Conservation (phyloP, 2,888 invertebrate species). For the Cheilosia urbana region DNA sequence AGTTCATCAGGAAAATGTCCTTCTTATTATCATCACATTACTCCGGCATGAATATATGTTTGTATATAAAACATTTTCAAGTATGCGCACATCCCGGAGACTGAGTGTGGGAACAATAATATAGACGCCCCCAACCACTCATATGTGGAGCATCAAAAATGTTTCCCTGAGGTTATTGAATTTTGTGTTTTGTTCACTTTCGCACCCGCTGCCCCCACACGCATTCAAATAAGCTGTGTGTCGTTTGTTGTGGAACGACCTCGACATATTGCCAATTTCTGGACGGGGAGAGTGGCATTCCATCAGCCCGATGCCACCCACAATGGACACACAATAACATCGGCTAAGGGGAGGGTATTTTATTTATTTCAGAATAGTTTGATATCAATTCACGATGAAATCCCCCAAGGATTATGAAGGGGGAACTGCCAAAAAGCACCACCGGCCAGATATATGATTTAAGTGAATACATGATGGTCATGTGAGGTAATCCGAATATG, state of each 20-base stretch:
- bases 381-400: conserved; percentile 12
- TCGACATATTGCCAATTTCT: conserved; percentile 62
- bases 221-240: neutral
- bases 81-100: conserved; percentile 23
- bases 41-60: conserved; percentile 38
- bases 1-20: conserved; percentile 49
- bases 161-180: conserved; percentile 33
- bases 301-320: neutral
- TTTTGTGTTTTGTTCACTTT: neutral
- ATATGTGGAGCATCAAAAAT: neutral
- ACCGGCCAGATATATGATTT: conserved; percentile 2
- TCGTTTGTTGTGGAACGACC: conserved; percentile 46
- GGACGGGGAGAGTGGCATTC: neutral
- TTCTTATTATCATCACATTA: conserved; percentile 50
- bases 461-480: conserved; percentile 27
- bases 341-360: neutral
- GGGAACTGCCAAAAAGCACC: conserved; percentile 11
- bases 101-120: conserved; percentile 51
- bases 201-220: neutral
- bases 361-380: conserved; percentile 49
- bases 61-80: conserved; percentile 13
- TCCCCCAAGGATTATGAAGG: neutral
- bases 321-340: conserved; percentile 5
- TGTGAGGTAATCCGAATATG: conserved; percentile 62
- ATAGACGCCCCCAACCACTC: conserved; percentile 4